phyloP scores from a whole-genome alignment of 1,140 invertebrate genomes.

The Sminthurinus signatus region DNA sequence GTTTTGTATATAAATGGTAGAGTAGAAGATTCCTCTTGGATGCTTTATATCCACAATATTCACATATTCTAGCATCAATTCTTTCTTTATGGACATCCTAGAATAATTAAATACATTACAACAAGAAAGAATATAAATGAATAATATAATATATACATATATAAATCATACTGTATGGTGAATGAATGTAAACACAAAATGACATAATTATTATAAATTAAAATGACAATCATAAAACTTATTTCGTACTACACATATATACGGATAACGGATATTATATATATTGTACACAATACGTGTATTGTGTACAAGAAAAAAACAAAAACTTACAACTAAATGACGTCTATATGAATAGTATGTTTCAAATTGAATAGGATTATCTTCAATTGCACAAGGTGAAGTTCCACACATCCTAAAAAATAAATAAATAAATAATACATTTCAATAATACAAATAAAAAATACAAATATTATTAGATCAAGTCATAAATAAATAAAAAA shows the following conservation, averaged over 20 bases:
- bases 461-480: no score
- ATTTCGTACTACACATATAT: slow-evolving; percentile 9
- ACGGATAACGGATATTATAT: no score
- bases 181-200: no score
- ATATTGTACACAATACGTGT: no score
- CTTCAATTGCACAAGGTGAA: slow-evolving; percentile 57
- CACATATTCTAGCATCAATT: slow-evolving; percentile 69
- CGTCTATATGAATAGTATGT: slow-evolving; percentile 68
- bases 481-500: no score
- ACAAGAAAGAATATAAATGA: not conserved
- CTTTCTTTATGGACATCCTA: slow-evolving; percentile 72
- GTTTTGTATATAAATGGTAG: slow-evolving; percentile 73
- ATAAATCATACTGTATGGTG: not conserved
- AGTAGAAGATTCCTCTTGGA: slow-evolving; percentile 65
- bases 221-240: no score
- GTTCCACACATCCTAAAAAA: slow-evolving; percentile 52
- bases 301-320: no score
- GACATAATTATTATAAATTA: no score
- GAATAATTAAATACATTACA: slow-evolving; percentile 14
- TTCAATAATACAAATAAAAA: no score
- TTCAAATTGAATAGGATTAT: slow-evolving; percentile 58
- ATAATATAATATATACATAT: not conserved
- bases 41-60: slow-evolving; percentile 73
- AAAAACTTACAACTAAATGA: slow-evolving; percentile 54
- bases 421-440: no score